Percentiles rank a stretch among this genome's conserved stretches.
Conservation (phyloP, 1,140 invertebrate species). For the Diorhabda sublineata region DNA sequence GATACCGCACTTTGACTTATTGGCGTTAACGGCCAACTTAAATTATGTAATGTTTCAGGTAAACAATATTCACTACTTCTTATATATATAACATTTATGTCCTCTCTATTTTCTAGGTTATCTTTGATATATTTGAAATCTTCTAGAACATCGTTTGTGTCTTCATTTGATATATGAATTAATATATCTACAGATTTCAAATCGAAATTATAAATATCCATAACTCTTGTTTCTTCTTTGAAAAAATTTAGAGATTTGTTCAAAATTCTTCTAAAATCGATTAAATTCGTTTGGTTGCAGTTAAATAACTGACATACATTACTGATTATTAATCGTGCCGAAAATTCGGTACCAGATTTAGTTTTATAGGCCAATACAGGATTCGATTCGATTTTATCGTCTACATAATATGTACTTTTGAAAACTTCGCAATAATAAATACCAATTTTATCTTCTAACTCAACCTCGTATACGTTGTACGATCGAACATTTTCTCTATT, state of each 20-base stretch:
- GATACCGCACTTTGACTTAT: slow-evolving; percentile 46
- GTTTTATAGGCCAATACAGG: slow-evolving; percentile 38
- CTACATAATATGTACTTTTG: slow-evolving; percentile 38
- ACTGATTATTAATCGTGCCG: slow-evolving; percentile 32
- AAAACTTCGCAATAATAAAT: slow-evolving; percentile 51
- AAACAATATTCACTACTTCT: slow-evolving; percentile 33
- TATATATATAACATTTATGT: slow-evolving; percentile 28
- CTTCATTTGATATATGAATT: slow-evolving; percentile 31
- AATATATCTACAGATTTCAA: slow-evolving; percentile 33
- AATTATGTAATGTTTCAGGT: slow-evolving; percentile 18
- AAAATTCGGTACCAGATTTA: slow-evolving; percentile 40
- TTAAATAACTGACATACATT: slow-evolving; percentile 28
- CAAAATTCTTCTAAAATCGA: slow-evolving; percentile 8
- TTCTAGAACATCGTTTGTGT: neutral
- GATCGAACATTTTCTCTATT: slow-evolving; percentile 21
- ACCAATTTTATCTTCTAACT: slow-evolving; percentile 41
- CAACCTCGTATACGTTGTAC: slow-evolving; percentile 40
- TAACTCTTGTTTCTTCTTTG: slow-evolving; percentile 26
- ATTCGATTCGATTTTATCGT: slow-evolving; percentile 29
- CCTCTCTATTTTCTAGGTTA: slow-evolving; percentile 11
- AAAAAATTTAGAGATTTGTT: slow-evolving; percentile 6
- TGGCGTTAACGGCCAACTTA: slow-evolving; percentile 42
- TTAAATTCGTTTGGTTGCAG: slow-evolving; percentile 4
- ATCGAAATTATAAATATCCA: slow-evolving; percentile 31
- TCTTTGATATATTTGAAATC: slow-evolving; percentile 8